phyloP scores from a whole-genome alignment of 2,113 vertebrate species.

The Sula dactylatra region DNA sequence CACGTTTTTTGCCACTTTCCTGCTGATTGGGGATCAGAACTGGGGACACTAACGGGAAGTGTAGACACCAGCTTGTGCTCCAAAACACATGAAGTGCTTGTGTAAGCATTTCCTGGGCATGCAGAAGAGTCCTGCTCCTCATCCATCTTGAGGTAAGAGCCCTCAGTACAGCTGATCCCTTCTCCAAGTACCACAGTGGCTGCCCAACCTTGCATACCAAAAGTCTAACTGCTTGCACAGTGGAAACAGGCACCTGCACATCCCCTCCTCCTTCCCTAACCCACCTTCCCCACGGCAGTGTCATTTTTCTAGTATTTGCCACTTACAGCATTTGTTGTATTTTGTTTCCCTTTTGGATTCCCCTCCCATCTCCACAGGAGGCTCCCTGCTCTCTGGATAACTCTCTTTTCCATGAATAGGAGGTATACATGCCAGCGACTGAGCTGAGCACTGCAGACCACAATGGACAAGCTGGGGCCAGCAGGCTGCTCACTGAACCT shows the following conservation, averaged over 20 bases:
- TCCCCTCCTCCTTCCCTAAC: not conserved
- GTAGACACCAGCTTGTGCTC: not conserved
- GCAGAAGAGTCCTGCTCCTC: not conserved
- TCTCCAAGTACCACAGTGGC: not conserved
- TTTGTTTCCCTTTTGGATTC: not conserved
- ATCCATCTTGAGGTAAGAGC: not conserved
- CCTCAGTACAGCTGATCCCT: not conserved
- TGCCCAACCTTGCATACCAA: not conserved
- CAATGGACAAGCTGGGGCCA: not conserved
- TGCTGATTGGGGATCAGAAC: not conserved
- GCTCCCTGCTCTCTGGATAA: not conserved
- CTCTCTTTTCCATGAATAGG: conserved; percentile 24
- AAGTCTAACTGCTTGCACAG: not conserved
- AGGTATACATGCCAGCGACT: not conserved
- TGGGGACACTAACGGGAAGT: not conserved
- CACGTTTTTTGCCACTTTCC: not conserved
- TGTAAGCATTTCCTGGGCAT: not conserved
- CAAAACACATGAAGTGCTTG: not conserved
- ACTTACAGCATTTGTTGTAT: not conserved
- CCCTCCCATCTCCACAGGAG: not conserved
- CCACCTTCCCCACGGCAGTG: not conserved
- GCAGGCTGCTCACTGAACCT: not conserved
- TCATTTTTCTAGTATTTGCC: not conserved
- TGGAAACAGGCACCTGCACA: not conserved
- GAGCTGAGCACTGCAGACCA: not conserved